Conservation (phyloP, 1,140 invertebrate genomes). For the Dendrolimus punctatus region DNA sequence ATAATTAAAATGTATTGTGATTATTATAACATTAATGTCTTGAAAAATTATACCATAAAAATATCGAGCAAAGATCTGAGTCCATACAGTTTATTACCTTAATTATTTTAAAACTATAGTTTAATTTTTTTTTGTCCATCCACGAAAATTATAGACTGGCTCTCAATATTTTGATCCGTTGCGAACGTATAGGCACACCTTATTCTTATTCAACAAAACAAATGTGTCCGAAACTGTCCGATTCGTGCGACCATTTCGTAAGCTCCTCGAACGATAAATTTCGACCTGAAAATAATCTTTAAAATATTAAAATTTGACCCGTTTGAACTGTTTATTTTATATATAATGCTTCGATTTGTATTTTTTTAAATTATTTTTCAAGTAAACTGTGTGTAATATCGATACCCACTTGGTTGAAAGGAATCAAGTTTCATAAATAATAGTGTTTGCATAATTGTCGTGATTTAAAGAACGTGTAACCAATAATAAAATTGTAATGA, state of each 20-base stretch:
- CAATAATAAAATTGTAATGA: slow-evolving; percentile 6
- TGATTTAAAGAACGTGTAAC: slow-evolving; percentile 23
- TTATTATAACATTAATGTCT: not conserved
- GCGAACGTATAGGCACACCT: not conserved
- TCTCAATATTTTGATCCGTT: slow-evolving; percentile 4
- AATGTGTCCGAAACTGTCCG: slow-evolving; percentile 45
- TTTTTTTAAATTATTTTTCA: slow-evolving; percentile 27
- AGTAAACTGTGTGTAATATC: slow-evolving; percentile 26
- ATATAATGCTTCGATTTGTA: slow-evolving; percentile 15
- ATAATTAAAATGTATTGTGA: not conserved
- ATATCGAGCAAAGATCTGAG: no score
- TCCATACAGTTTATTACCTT: no score
- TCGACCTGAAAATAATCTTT: slow-evolving; percentile 36
- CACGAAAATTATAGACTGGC: not conserved
- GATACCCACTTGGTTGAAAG: slow-evolving; percentile 42
- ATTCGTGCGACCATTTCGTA: slow-evolving; percentile 71
- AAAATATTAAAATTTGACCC: slow-evolving; percentile 28
- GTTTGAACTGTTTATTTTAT: slow-evolving; percentile 26
- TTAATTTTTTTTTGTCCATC: no score
- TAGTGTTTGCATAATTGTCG: slow-evolving; percentile 47
- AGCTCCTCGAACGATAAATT: slow-evolving; percentile 64
- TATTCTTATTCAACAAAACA: slow-evolving; percentile 63
- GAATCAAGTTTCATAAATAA: slow-evolving; percentile 65
- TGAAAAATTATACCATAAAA: no score
- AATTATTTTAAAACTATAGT: no score